Evolutionary conservation across 2,113 vertebrate genomes (phyloP), one percentile per base, ranked within the genome.

Genomic region (Holacanthus passer): DNA sequence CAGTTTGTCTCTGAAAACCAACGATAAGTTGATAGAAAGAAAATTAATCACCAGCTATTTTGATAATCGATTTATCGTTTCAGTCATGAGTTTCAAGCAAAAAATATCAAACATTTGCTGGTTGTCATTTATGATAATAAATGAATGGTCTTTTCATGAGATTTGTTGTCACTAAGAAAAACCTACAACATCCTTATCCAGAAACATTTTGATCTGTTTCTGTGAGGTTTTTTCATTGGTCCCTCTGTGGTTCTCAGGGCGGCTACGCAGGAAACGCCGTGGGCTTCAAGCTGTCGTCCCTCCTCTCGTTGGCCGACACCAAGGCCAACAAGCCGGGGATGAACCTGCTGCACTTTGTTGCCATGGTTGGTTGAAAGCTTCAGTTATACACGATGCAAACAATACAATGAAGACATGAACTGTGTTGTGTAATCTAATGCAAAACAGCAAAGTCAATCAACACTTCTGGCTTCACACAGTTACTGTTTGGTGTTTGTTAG

Each of bases 241-340:
- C 19, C 24, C n/a, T 69, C 11, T 73, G 12, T 67, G 27, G 10
- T 76, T 87, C 82, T 86, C 89, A 99, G 98, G 98, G 98, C 77
- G 97, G 98, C n/a, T 98, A 97, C 52, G 98, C 98, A 41, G 98
- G 98, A 85, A 99, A 99, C 27, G 98, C 98, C 9, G 97, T 98
- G 79, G 98, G 98, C 68, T 99, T 99, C 94, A 99, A 99, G 75
- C 93, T 99, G 63, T 98, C 98, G 0, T 99, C 98, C 1, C 96
- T 99, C 82, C 97, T 99, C 79, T 99, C 97, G 58, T 82, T 99
- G 90, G 97, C 97, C 11, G 98, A 99, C 92, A 99, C 98, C 11
- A 99, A 98, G 92, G 97, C 98, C 87, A 99, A 99, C 95, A 99
- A 98, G 83, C 98, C 98, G 3, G 98, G 97, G 64, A 99, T 99